Percentiles rank a stretch among this genome's conserved stretches.
Conservation (phyloP, 2,888 invertebrate species). For the Apodemia duryi region DNA sequence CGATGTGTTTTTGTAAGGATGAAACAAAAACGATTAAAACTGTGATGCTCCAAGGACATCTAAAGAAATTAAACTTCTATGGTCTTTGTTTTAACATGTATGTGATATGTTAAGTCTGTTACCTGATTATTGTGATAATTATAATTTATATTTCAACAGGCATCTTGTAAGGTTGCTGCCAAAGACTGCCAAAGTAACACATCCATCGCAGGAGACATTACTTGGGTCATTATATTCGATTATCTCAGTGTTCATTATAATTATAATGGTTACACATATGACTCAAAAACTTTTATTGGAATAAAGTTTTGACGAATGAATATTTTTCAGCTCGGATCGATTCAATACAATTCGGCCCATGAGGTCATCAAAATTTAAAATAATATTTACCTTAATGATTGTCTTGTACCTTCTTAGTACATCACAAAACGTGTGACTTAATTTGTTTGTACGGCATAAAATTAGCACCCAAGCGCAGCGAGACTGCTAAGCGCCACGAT, state of each 20-base stretch:
- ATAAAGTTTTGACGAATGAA: no score
- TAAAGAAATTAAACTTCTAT: background rate
- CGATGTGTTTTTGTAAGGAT: no score
- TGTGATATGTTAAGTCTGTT: background rate
- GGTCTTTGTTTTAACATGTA: background rate
- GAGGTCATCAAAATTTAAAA: no score
- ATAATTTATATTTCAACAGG: background rate
- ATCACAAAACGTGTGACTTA: no score
- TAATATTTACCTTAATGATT: no score
- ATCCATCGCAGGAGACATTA: background rate
- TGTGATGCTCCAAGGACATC: no score
- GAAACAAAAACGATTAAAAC: background rate
- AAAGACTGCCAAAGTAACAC: background rate
- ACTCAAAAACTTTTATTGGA: background rate
- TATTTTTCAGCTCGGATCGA: no score
- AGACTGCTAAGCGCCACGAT: no score
- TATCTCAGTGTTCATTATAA: background rate
- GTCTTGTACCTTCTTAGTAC: no score
- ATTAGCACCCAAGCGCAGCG: no score
- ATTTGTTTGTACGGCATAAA: no score
- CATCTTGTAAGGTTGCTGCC: background rate
- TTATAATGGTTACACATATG: background rate
- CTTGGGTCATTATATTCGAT: background rate
- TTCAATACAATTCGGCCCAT: no score
- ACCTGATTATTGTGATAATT: background rate